Percentiles rank a stretch among this genome's conserved stretches.
Evolutionary conservation across 2,888 invertebrate species (phyloP).

Genomic region (Asteroscopus sphinx): DNA sequence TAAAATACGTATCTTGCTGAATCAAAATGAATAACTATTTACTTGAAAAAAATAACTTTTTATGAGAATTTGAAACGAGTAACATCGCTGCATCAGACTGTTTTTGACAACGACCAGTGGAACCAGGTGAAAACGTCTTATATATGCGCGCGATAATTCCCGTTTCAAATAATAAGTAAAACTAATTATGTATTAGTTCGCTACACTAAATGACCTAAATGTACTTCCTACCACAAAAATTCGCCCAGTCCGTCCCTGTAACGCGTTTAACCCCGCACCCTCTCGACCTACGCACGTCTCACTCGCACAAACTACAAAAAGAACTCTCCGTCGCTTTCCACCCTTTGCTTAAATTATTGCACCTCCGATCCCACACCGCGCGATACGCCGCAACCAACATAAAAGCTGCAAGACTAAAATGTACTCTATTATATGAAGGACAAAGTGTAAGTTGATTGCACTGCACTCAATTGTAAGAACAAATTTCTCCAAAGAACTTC

Average conservation of each 20-base stretch:
- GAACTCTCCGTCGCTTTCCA: conserved; percentile 88
- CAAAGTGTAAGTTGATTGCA: conserved; percentile 42
- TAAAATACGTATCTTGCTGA: no score
- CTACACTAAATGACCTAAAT: no score
- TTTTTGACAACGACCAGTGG: no score
- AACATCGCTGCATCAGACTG: no score
- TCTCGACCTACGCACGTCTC: conserved; percentile 88
- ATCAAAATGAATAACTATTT: no score
- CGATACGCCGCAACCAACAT: conserved; percentile 67
- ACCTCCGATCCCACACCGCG: conserved; percentile 75
- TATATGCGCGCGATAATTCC: no score
- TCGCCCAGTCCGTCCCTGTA: conserved; percentile 71
- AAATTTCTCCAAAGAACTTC: conserved; percentile 83
- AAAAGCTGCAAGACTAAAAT: conserved; percentile 58
- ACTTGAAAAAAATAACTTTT: no score
- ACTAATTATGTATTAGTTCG: no score
- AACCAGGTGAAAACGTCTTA: no score
- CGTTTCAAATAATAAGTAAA: no score
- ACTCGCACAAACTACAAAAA: conserved; percentile 90
- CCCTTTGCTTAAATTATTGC: conserved; percentile 90
- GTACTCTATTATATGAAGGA: conserved; percentile 56
- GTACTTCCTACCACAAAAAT: no score
- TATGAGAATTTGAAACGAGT: no score
- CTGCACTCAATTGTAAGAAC: conserved; percentile 66
- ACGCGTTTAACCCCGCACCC: conserved; percentile 86